Evolutionary conservation across 2,888 invertebrate genomes (phyloP).

Genomic region (Microplitis manilae): DNA sequence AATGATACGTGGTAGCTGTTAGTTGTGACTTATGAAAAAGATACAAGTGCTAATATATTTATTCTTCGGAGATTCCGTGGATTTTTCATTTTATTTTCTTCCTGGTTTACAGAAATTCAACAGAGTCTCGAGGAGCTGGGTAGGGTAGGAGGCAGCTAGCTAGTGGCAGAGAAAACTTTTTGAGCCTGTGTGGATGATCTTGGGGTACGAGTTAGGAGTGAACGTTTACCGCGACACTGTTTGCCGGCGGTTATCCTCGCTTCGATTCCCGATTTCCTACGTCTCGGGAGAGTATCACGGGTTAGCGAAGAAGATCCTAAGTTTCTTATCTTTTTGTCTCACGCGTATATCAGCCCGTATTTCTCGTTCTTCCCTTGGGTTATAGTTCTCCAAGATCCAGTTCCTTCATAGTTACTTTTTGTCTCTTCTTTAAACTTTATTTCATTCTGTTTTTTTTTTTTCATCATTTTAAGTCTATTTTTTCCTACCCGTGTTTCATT

Average conservation of each 20-base stretch:
- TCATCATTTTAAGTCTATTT: constrained; percentile 19
- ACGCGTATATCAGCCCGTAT: constrained; percentile 50
- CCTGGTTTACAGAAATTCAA: neutral
- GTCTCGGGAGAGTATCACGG: constrained; percentile 40
- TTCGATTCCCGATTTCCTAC: constrained; percentile 42
- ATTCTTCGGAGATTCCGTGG: constrained; percentile 32
- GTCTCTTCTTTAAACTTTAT: constrained; percentile 30
- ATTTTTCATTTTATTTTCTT: neutral
- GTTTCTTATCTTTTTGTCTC: constrained; percentile 53
- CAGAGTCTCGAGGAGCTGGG: constrained; percentile 12
- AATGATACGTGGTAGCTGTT: neutral
- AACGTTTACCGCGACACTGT: constrained; percentile 44
- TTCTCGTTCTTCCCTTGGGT: constrained; percentile 50
- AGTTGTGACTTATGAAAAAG: neutral
- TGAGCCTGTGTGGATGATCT: constrained; percentile 43
- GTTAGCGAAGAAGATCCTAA: constrained; percentile 33
- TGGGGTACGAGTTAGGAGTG: constrained; percentile 41
- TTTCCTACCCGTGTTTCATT: constrained; percentile 29
- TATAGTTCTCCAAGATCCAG: constrained; percentile 42
- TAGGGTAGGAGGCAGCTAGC: constrained; percentile 14
- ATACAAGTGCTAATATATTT: constrained; percentile 30
- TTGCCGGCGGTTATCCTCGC: constrained; percentile 42
- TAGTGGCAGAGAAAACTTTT: constrained; percentile 35
- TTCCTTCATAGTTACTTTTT: constrained; percentile 32
- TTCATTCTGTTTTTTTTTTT: constrained; percentile 18